Conservation (phyloP, 2,888 invertebrate species). For the Andrena camellia region DNA sequence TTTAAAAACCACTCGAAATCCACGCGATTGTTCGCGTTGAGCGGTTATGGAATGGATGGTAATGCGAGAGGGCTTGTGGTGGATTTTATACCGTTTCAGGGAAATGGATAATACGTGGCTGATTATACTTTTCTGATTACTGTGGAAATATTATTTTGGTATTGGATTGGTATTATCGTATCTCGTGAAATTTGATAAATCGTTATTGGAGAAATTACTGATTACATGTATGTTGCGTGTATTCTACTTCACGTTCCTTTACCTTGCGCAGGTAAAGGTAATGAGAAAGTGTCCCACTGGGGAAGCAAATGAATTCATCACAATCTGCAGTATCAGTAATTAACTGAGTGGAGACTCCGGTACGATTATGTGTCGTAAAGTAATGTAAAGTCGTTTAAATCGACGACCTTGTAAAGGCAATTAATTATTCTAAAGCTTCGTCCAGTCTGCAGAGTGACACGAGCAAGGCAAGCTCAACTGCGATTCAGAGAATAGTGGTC, state of each 20-base stretch:
- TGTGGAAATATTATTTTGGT: background rate
- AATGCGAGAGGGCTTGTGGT: background rate
- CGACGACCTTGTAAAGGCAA: background rate
- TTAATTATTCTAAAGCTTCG: constrained; percentile 16
- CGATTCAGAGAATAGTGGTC: background rate
- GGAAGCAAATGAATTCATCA: too few relatives aligned
- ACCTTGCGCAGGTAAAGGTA: too few relatives aligned
- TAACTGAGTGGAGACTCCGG: too few relatives aligned
- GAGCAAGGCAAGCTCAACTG: too few relatives aligned
- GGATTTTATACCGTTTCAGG: background rate
- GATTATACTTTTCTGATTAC: background rate
- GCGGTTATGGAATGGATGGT: background rate
- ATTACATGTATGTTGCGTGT: too few relatives aligned
- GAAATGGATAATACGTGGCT: background rate
- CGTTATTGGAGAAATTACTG: too few relatives aligned
- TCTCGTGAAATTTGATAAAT: too few relatives aligned
- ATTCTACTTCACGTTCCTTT: too few relatives aligned
- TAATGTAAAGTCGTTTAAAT: background rate
- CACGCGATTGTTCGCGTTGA: background rate
- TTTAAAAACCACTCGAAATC: background rate
- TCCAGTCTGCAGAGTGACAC: background rate
- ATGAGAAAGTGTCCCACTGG: too few relatives aligned
- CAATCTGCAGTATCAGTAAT: too few relatives aligned
- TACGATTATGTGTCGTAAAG: too few relatives aligned
- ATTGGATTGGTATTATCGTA: too few relatives aligned